Percentiles rank a stretch among this genome's conserved stretches.
These are phyloP conservation scores for Indicator indicator DNA, from an alignment of 2,113 vertebrate genomes.

Conservation along the genomic window DNA sequence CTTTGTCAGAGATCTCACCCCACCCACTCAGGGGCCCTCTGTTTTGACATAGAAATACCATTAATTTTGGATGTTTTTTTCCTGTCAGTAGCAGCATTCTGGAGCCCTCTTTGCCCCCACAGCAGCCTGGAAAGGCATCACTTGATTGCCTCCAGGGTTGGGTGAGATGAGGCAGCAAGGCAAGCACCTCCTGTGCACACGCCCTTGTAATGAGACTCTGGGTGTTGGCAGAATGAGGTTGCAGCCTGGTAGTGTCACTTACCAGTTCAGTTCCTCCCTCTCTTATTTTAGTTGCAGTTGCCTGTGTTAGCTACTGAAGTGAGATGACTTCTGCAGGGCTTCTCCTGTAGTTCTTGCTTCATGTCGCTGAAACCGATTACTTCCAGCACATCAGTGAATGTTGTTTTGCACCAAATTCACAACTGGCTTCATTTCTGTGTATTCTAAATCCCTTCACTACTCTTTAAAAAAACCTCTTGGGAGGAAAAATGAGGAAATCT, in stretches of 20 bases:
- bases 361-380: neutral
- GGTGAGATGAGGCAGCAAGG: neutral
- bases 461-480: neutral
- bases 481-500: neutral
- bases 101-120: neutral
- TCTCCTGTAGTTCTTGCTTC: neutral
- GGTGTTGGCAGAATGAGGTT: constrained; percentile 61
- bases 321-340: neutral
- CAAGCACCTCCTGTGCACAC: neutral
- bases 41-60: neutral
- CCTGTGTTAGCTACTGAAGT: neutral
- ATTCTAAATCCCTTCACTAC: neutral
- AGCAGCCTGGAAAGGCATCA: neutral
- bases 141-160: neutral
- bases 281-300: neutral
- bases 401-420: neutral
- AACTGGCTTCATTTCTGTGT: neutral
- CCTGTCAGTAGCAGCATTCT: neutral
- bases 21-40: neutral
- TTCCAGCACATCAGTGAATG: neutral
- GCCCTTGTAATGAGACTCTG: neutral
- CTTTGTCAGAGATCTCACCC: neutral
- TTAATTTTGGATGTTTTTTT: neutral
- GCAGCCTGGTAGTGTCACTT: neutral
- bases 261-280: neutral